phyloP scores from a whole-genome alignment of 2,113 vertebrate species.

The Mugil cephalus region DNA sequence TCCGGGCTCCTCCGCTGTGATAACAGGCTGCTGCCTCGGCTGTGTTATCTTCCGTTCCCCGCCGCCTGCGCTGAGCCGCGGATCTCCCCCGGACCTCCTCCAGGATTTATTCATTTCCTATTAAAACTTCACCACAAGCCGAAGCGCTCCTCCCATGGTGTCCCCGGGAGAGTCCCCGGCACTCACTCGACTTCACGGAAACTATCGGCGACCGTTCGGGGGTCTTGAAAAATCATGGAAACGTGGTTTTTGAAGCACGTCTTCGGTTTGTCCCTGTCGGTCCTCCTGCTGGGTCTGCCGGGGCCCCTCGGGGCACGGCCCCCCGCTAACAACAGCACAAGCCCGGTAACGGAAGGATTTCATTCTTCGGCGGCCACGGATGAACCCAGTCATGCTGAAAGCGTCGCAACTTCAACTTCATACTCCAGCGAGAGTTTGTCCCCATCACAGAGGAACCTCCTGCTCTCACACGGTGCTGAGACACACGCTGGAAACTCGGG shows the following conservation, averaged over 20 bases:
- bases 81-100: slow-evolving; percentile 49
- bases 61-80: slow-evolving; percentile 53
- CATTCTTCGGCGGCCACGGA: slow-evolving; percentile 12
- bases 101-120: slow-evolving; percentile 53
- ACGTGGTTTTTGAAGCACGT: slow-evolving; percentile 76
- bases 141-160: slow-evolving; percentile 77
- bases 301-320: slow-evolving; percentile 71
- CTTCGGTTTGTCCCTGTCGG: slow-evolving; percentile 65
- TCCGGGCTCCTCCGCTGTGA: slow-evolving; percentile 65
- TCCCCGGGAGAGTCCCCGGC: slow-evolving; percentile 66
- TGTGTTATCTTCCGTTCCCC: slow-evolving; percentile 71
- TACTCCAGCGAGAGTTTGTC: slow-evolving; percentile 66
- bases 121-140: slow-evolving; percentile 31
- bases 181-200: slow-evolving; percentile 66
- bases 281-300: slow-evolving; percentile 74
- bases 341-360: slow-evolving; percentile 42
- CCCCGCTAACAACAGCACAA: slow-evolving; percentile 55
- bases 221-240: slow-evolving; percentile 79
- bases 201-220: slow-evolving; percentile 53
- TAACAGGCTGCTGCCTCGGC: slow-evolving; percentile 70
- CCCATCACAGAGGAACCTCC: slow-evolving; percentile 64
- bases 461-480: slow-evolving; percentile 55
- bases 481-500: slow-evolving; percentile 47
- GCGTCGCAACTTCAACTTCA: slow-evolving; percentile 44
- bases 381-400: slow-evolving; percentile 24